A percentile compares a stretch with the other conserved stretches of the same genome.
phyloP scores from a whole-genome alignment of 1,140 invertebrate genomes.

The Phenacoccus solenopsis region DNA sequence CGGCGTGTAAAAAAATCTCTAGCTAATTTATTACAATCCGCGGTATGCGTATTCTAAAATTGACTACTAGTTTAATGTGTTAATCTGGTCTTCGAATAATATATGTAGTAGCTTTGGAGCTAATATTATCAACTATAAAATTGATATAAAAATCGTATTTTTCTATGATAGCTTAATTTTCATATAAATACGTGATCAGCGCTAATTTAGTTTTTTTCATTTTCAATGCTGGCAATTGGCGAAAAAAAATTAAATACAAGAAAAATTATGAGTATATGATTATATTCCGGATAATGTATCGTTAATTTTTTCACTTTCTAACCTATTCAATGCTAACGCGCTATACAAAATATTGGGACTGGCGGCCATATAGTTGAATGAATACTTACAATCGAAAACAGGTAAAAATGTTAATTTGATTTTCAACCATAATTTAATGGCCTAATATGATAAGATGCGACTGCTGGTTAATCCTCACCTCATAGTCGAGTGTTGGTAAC shows the following conservation, averaged over 20 bases:
- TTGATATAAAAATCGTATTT: not conserved
- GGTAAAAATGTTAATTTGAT: not conserved
- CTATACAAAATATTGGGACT: not conserved
- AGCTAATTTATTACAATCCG: not conserved
- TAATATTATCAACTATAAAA: not conserved
- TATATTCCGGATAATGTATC: not conserved
- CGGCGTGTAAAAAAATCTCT: too few relatives aligned
- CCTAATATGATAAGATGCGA: too few relatives aligned
- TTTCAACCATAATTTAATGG: not conserved
- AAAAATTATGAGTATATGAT: not conserved
- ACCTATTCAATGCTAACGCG: too few relatives aligned
- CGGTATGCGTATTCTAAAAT: too few relatives aligned
- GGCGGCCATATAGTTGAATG: too few relatives aligned
- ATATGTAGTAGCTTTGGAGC: not conserved
- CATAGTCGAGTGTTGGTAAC: too few relatives aligned
- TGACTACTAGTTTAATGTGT: not conserved
- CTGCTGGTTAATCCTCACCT: too few relatives aligned
- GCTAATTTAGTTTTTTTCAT: not conserved
- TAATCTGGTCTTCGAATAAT: conserved; percentile 2
- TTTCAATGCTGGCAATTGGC: not conserved
- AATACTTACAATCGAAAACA: not conserved
- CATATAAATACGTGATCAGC: not conserved
- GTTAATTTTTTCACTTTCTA: not conserved
- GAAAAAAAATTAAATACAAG: not conserved
- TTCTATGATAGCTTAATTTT: not conserved